Conservation (phyloP, 2,888 invertebrate species). For the Hetaerina titia region DNA sequence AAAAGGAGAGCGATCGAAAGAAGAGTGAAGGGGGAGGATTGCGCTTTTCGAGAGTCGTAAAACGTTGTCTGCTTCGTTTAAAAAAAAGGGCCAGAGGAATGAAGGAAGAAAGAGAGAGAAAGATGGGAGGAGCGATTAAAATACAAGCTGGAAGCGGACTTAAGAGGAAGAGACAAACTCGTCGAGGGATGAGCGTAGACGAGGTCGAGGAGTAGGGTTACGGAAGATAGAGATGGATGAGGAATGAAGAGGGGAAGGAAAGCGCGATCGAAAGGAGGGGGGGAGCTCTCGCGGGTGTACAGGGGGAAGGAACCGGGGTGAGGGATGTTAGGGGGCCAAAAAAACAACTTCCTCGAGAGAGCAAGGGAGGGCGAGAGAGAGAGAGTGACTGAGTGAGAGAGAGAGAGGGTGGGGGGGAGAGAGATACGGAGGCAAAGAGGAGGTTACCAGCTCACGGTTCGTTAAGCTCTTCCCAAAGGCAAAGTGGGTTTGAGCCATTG, state of each 20-base stretch:
- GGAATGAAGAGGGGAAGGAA: neutral
- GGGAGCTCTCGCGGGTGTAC: neutral
- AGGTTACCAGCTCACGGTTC: constrained; percentile 59
- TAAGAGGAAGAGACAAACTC: neutral
- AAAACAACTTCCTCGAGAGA: constrained; percentile 7
- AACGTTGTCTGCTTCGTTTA: no score
- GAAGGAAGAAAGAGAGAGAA: no score
- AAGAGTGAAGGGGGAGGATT: neutral
- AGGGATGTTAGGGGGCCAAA: neutral
- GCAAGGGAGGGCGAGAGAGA: neutral
- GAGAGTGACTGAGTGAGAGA: neutral
- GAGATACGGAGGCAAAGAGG: neutral
- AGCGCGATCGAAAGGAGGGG: neutral
- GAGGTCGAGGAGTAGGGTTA: neutral
- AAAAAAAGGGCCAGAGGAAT: no score
- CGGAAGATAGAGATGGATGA: neutral
- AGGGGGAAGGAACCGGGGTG: neutral
- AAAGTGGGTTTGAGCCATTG: constrained; percentile 66
- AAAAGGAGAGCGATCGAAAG: neutral
- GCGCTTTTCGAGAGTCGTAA: neutral
- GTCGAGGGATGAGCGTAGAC: neutral
- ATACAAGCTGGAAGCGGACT: neutral
- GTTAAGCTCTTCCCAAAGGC: constrained; percentile 58
- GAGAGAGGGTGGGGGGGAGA: neutral
- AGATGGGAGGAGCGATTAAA: neutral